Evolutionary conservation across 2,113 vertebrate species (phyloP).

Genomic region (Catharus minimus): DNA sequence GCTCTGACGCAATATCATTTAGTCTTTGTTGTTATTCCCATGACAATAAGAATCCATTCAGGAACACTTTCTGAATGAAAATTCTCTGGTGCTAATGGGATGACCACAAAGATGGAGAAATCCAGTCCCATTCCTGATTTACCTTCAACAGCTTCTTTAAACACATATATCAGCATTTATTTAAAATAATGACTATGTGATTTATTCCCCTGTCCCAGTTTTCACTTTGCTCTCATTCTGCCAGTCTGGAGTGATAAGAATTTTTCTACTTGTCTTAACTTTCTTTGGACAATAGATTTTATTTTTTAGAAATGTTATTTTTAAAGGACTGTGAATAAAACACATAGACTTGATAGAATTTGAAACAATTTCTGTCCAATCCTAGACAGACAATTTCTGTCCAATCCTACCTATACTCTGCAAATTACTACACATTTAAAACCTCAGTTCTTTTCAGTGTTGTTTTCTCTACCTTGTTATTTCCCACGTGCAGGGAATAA

Average conservation of each 20-base stretch:
- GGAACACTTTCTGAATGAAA: neutral
- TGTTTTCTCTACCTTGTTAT: neutral
- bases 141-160: neutral
- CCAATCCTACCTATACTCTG: neutral
- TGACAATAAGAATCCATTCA: neutral
- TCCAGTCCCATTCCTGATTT: neutral
- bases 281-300: slow-evolving; percentile 27
- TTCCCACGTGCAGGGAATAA: neutral
- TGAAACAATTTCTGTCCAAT: neutral
- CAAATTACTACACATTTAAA: neutral
- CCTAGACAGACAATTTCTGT: neutral
- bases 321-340: neutral
- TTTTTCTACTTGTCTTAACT: slow-evolving; percentile 27
- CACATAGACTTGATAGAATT: neutral
- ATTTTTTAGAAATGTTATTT: neutral
- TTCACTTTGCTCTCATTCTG: slow-evolving; percentile 55
- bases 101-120: neutral
- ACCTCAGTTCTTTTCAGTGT: neutral
- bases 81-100: neutral
- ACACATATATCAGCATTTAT: slow-evolving; percentile 13
- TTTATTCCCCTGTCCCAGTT: slow-evolving; percentile 47
- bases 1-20: neutral
- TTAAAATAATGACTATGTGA: slow-evolving; percentile 35
- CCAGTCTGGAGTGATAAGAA: slow-evolving; percentile 23
- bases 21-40: neutral